These are phyloP conservation scores for Epicauta chinensis DNA, from an alignment of 1,140 invertebrate species.

Conservation along the genomic window DNA sequence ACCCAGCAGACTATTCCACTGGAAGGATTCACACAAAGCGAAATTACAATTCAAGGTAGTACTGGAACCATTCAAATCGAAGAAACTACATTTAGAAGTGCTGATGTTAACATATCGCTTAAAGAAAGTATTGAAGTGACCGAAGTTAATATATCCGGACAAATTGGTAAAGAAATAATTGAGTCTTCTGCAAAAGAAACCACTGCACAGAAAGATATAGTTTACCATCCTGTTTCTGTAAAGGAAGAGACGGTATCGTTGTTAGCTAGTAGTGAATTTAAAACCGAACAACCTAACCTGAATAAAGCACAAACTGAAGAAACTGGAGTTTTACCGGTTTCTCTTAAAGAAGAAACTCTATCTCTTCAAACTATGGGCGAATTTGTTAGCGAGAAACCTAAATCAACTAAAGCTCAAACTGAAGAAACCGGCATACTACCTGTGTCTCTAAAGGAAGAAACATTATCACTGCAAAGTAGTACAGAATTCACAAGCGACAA, in stretches of 20 bases:
- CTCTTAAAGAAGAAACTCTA: conserved; percentile 32
- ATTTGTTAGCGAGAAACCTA: conserved; percentile 33
- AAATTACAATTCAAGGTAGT: conserved; percentile 44
- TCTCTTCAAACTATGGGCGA: conserved; percentile 30
- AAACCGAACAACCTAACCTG: conserved; percentile 37
- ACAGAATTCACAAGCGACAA: conserved; percentile 33
- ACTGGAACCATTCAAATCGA: conserved; percentile 28
- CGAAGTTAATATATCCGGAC: conserved; percentile 45
- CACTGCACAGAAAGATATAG: conserved; percentile 38
- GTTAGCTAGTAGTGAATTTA: conserved; percentile 31
- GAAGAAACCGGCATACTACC: conserved; percentile 22
- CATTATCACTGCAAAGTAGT: background rate
- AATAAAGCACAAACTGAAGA: conserved; percentile 38
- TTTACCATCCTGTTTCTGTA: conserved; percentile 34
- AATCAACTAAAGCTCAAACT: conserved; percentile 42
- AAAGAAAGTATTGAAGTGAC: conserved; percentile 45
- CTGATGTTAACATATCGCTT: conserved; percentile 42
- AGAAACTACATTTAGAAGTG: conserved; percentile 36
- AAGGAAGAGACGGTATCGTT: conserved; percentile 35
- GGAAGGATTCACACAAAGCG: conserved; percentile 44
- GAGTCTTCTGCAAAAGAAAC: conserved; percentile 42
- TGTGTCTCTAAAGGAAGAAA: conserved; percentile 3
- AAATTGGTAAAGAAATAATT: conserved; percentile 43
- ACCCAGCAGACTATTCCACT: conserved; percentile 40
- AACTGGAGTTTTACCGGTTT: conserved; percentile 26